Conservation (phyloP, 2,113 vertebrate species). For the Colius striatus region DNA sequence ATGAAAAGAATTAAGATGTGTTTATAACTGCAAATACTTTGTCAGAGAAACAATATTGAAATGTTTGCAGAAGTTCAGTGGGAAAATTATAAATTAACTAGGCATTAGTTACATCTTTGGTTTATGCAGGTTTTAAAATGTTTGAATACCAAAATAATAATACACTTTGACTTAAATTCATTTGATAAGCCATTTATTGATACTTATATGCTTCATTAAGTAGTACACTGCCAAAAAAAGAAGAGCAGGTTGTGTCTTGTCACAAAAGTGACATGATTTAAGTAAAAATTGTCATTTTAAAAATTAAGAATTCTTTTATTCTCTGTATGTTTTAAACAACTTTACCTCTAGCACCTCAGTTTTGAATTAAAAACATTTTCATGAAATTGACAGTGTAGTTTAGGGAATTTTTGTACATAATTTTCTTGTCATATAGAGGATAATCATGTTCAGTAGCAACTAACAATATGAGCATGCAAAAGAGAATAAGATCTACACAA, state of each 20-base stretch:
- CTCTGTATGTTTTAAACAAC: conserved; percentile 58
- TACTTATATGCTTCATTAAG: conserved; percentile 74
- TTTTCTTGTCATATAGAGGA: conserved; percentile 69
- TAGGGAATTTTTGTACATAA: conserved; percentile 57
- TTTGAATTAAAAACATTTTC: conserved; percentile 60
- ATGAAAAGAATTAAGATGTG: background rate
- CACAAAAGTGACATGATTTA: conserved; percentile 75
- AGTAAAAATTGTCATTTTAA: conserved; percentile 67
- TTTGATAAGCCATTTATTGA: conserved; percentile 74
- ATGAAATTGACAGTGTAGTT: conserved; percentile 68
- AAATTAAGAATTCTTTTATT: conserved; percentile 75
- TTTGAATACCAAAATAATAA: conserved; percentile 77
- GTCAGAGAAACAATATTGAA: conserved; percentile 53
- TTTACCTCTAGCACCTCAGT: conserved; percentile 54
- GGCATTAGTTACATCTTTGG: conserved; percentile 65
- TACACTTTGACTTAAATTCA: conserved; percentile 66
- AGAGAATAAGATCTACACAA: conserved; percentile 65
- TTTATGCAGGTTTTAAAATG: conserved; percentile 54
- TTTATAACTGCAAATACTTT: conserved; percentile 28
- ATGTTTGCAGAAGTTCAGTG: conserved; percentile 63
- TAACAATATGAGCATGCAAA: conserved; percentile 66
- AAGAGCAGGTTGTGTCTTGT: conserved; percentile 69
- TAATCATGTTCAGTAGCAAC: conserved; percentile 59
- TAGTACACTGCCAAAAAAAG: conserved; percentile 73
- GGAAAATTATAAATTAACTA: conserved; percentile 56